Percentiles rank a stretch among this genome's conserved stretches.
phyloP scores from a whole-genome alignment of 2,113 vertebrate genomes.

The Solea senegalensis region DNA sequence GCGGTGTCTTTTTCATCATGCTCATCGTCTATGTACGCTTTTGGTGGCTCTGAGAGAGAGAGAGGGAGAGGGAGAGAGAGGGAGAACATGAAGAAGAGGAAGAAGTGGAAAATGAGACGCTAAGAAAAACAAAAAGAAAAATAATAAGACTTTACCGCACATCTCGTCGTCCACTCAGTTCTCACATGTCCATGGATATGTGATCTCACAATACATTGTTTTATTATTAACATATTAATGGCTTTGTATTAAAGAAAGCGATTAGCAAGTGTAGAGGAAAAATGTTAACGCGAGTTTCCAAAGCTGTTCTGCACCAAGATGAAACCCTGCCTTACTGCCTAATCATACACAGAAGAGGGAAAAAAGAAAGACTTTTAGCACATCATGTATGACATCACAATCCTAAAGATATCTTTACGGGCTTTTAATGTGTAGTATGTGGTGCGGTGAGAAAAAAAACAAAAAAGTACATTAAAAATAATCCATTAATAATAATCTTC shows the following conservation, averaged over 20 bases:
- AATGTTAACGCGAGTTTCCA: conserved; percentile 35
- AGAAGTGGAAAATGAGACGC: conserved; percentile 48
- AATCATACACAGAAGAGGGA: conserved; percentile 15
- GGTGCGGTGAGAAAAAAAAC: no score
- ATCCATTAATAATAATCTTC: no score
- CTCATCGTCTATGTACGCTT: conserved; percentile 97
- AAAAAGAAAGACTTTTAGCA: conserved; percentile 15
- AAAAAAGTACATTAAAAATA: no score
- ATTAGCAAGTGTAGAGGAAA: conserved; percentile 6
- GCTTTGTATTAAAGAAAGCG: conserved; percentile 26
- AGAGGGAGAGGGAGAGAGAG: not conserved
- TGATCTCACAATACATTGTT: conserved; percentile 51
- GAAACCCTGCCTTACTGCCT: conserved; percentile 12
- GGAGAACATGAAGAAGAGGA: not conserved
- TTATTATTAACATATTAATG: conserved; percentile 52
- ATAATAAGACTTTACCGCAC: conserved; percentile 69
- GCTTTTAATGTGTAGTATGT: no score
- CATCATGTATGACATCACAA: not conserved
- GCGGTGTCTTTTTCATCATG: conserved; percentile 98
- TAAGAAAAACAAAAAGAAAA: conserved; percentile 33
- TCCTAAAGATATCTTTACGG: not conserved
- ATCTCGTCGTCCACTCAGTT: conserved; percentile 44
- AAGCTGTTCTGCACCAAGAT: conserved; percentile 33
- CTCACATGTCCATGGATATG: conserved; percentile 49
- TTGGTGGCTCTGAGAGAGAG: conserved; percentile 94